These are phyloP conservation scores for Cyrtonyx montezumae DNA, from an alignment of 2,113 vertebrate species.

Conservation along the genomic window DNA sequence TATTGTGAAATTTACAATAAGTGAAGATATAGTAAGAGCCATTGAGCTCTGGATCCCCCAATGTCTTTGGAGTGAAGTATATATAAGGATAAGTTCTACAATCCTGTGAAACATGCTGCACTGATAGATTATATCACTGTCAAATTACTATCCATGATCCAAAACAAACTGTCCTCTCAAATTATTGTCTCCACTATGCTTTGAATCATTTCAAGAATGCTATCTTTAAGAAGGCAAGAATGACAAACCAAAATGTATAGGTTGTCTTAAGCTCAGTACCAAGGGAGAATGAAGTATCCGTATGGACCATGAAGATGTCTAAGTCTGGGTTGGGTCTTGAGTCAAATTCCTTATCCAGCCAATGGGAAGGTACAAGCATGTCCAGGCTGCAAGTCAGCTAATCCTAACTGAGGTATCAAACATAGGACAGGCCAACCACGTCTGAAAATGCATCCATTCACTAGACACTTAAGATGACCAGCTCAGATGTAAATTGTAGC, in stretches of 20 bases:
- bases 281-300: not conserved
- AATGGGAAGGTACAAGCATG: not conserved
- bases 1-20: not conserved
- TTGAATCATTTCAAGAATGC: not conserved
- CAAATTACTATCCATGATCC: not conserved
- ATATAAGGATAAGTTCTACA: not conserved
- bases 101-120: not conserved
- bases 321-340: not conserved
- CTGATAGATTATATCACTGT: not conserved
- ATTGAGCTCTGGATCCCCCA: not conserved
- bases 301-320: fast-evolving
- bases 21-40: not conserved
- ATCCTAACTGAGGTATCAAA: not conserved
- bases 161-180: not conserved
- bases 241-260: not conserved
- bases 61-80: not conserved
- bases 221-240: not conserved
- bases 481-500: not conserved
- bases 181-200: not conserved
- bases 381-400: not conserved
- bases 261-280: not conserved
- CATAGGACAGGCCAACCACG: not conserved
- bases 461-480: not conserved
- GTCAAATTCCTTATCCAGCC: not conserved
- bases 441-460: not conserved